Evolutionary conservation across 2,888 invertebrate genomes (phyloP).

Genomic region (Mythimna pallens): DNA sequence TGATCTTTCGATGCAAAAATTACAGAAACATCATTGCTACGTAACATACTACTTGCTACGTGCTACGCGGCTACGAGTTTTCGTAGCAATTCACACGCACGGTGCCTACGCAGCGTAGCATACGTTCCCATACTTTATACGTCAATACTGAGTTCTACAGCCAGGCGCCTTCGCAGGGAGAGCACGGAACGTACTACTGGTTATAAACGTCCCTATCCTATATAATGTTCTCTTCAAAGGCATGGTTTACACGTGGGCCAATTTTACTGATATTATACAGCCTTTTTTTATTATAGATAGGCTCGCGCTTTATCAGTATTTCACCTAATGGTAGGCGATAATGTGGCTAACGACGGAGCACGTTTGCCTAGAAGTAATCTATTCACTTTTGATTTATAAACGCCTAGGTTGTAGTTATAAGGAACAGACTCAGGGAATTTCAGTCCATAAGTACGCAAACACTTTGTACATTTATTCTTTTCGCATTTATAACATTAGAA

Average conservation of each 20-base stretch:
- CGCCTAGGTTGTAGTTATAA: no score
- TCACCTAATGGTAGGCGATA: no score
- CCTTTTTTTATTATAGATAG: no score
- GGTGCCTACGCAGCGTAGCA: slow-evolving; percentile 1
- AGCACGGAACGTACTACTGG: background rate
- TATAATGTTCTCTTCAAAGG: background rate
- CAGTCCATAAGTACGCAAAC: no score
- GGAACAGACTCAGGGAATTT: no score
- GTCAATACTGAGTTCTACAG: background rate
- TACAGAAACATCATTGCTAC: background rate
- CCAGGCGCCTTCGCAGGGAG: background rate
- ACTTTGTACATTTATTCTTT: no score
- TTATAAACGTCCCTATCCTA: background rate
- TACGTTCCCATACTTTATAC: no score
- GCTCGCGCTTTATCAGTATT: no score
- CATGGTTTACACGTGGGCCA: background rate
- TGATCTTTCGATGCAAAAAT: no score
- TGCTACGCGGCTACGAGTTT: slow-evolving; percentile 26
- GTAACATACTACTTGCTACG: background rate
- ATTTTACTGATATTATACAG: background rate
- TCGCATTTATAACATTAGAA: background rate
- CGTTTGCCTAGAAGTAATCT: no score
- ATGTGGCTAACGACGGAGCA: no score
- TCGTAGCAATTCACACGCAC: slow-evolving; percentile 21
- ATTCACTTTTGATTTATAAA: no score